Evolutionary conservation across 2,113 vertebrate genomes (phyloP).

Genomic region (Trogon surrucura): DNA sequence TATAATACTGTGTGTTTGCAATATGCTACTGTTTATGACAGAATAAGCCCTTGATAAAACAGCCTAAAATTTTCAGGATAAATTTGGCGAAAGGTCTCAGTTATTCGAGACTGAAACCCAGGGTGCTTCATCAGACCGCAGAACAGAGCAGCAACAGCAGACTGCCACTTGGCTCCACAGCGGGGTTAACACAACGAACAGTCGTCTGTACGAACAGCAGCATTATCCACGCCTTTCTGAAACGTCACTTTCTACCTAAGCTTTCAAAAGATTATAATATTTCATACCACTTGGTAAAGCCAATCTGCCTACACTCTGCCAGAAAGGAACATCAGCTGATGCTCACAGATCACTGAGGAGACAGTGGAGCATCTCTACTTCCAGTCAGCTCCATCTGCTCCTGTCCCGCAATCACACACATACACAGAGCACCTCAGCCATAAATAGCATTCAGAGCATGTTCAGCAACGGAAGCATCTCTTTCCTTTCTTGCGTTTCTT

Average conservation of each 20-base stretch:
- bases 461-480: background rate
- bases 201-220: background rate
- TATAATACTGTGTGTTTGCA: background rate
- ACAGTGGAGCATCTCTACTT: background rate
- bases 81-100: background rate
- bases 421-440: background rate
- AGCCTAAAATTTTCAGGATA: background rate
- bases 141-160: background rate
- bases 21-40: background rate
- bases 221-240: background rate
- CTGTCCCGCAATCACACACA: background rate
- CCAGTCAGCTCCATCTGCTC: background rate
- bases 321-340: background rate
- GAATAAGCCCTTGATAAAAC: background rate
- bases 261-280: background rate
- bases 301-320: background rate
- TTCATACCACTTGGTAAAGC: background rate
- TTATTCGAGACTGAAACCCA: background rate
- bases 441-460: background rate
- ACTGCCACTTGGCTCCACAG: background rate
- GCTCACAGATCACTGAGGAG: background rate
- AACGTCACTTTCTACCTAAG: background rate
- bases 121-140: background rate
- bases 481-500: background rate
- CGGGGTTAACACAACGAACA: background rate